Base-by-base conservation (phyloP, 2,888 invertebrate species). In the Phasia obesa region DNA sequence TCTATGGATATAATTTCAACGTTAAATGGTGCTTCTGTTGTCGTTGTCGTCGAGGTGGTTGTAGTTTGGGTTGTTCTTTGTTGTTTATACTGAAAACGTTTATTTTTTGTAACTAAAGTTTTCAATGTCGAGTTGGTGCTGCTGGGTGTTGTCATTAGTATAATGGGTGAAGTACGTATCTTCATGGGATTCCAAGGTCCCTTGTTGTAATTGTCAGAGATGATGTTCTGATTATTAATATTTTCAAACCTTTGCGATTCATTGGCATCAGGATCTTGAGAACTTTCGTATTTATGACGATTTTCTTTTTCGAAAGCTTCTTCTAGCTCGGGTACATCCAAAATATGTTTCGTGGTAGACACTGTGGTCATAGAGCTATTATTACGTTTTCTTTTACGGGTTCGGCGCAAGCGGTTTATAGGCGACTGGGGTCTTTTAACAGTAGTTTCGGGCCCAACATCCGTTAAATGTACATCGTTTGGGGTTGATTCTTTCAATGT, bases 261-360 rank as follows among this genome's bases (percentile, higher is more conserved):
- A 69, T 89, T 75, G 0, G 88, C 85, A 11, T 87, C 86, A 0
- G 87, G 85, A 70, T 90, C 88, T 47, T 31, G 55, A 17, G 25
- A 19, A 31, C 81, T 65, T 80, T 79, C 3, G 44, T 70, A 1
- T 86, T 77, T 42, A 23, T 70, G 49, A 25, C 79, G 69, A 57
- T 87, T 25, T 51, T 83, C 77, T 1, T 75, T 84, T 69, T 90
- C 89, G 78, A 89, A 91, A 3, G 91, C 92, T 77, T 89, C 81
- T 70, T 90, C 86, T 4, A 91, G 80, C 47, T 91, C 91, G 0
- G 90, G 90, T 31, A 86, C 89, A 84, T 90, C 89, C 51, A 90
- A 82, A 25, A 88, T 88, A 70, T 91, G 89, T 64, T 88, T 87
- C 23, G 86, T 88, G 21, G 86, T 87, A 17, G 86, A 86, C 2